phyloP scores from a whole-genome alignment of 2,888 invertebrate genomes.

The Drosophila mimica region DNA sequence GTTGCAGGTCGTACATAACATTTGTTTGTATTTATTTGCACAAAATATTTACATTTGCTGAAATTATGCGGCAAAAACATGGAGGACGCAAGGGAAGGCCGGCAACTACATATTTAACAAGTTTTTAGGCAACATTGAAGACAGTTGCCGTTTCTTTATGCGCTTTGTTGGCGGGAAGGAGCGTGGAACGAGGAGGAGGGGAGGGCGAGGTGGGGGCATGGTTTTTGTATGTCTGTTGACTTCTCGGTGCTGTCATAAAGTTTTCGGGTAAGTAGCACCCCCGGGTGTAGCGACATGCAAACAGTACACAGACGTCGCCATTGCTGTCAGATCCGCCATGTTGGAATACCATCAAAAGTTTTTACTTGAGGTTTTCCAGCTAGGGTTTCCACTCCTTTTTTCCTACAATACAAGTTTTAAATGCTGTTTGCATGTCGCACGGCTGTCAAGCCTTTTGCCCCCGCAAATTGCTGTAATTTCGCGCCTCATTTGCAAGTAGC shows the following conservation, averaged over 20 bases:
- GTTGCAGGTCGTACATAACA: slow-evolving; percentile 23
- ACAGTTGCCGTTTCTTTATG: slow-evolving; percentile 51
- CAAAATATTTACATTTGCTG: slow-evolving; percentile 75
- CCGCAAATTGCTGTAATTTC: slow-evolving; percentile 54
- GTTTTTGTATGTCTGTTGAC: slow-evolving; percentile 54
- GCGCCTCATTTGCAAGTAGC: slow-evolving; percentile 52
- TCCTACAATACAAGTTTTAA: slow-evolving; percentile 71
- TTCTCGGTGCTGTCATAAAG: slow-evolving; percentile 68
- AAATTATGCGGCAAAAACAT: slow-evolving; percentile 70
- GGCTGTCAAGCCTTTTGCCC: slow-evolving; percentile 38
- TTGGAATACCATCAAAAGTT: slow-evolving; percentile 71
- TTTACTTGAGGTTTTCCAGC: slow-evolving; percentile 31
- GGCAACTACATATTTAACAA: slow-evolving; percentile 64
- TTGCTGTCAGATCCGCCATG: slow-evolving; percentile 55
- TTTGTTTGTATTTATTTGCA: slow-evolving; percentile 56
- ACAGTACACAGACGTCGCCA: slow-evolving; percentile 59
- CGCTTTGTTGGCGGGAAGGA: slow-evolving; percentile 3
- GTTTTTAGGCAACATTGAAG: slow-evolving; percentile 65
- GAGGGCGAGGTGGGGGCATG: slow-evolving; percentile 20
- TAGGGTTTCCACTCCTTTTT: slow-evolving; percentile 9
- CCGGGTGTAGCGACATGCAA: slow-evolving; percentile 64
- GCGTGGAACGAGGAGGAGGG: background rate
- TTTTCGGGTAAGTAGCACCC: slow-evolving; percentile 74
- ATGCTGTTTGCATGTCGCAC: slow-evolving; percentile 81
- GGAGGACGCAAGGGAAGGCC: slow-evolving; percentile 21